A percentile compares a stretch with the other conserved stretches of the same genome.
Evolutionary conservation across 1,140 invertebrate genomes (phyloP).

Genomic region (Drosophila bifasciata): DNA sequence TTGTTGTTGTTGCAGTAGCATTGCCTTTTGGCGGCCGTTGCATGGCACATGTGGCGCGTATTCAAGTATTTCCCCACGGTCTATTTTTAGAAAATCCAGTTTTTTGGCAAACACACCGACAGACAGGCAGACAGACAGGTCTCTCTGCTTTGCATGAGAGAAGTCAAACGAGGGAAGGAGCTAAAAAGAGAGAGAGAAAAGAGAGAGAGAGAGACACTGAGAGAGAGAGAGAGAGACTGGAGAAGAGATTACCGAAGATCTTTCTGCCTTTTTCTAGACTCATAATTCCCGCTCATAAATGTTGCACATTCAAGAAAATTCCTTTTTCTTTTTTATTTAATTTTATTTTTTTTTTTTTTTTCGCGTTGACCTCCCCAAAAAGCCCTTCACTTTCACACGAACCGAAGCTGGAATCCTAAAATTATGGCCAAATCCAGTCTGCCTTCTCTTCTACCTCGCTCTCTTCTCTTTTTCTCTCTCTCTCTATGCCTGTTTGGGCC

Average conservation of each 20-base stretch:
- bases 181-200: constrained; percentile 9
- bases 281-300: constrained; percentile 63
- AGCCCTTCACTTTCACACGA: constrained; percentile 75
- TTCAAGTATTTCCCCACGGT: constrained; percentile 81
- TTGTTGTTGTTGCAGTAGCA: constrained; percentile 27
- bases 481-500: background rate
- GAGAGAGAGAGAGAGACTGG: constrained; percentile 25
- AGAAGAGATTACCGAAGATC: constrained; percentile 24
- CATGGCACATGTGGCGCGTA: constrained; percentile 71
- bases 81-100: constrained; percentile 84
- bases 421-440: constrained; percentile 42
- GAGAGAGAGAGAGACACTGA: constrained; percentile 1
- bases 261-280: constrained; percentile 17
- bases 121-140: constrained; percentile 10
- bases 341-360: constrained; percentile 15
- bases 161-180: constrained; percentile 5
- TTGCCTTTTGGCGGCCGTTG: constrained; percentile 70
- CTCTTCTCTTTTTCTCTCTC: constrained; percentile 3
- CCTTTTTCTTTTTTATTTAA: constrained; percentile 13
- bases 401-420: constrained; percentile 3
- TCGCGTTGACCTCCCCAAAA: constrained; percentile 42
- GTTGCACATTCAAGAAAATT: constrained; percentile 1
- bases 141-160: constrained; percentile 64
- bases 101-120: constrained; percentile 61
- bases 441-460: constrained; percentile 8